Evolutionary conservation across 1,140 invertebrate genomes (phyloP).

Genomic region (Drosophila bifasciata): DNA sequence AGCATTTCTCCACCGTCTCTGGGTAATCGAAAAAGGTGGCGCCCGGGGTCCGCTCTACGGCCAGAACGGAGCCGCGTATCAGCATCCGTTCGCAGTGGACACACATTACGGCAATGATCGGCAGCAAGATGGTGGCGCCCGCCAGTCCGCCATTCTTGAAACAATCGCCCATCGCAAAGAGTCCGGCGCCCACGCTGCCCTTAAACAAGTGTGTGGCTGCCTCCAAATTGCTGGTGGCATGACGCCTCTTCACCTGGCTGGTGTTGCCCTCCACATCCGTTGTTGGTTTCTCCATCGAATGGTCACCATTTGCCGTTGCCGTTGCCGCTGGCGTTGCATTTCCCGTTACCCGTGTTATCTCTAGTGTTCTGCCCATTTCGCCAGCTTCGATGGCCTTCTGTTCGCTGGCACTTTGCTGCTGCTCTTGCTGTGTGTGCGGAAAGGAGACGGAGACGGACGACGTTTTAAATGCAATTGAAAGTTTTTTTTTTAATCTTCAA

Average conservation of each 20-base stretch:
- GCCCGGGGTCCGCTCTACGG: constrained; percentile 67
- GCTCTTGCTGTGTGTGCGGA: constrained; percentile 7
- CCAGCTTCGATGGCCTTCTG: constrained; percentile 52
- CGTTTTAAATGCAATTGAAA: too few species aligned
- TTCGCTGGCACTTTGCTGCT: constrained; percentile 25
- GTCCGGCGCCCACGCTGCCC: constrained; percentile 90
- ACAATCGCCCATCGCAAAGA: constrained; percentile 91
- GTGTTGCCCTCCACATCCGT: constrained; percentile 22
- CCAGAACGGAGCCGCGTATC: constrained; percentile 64
- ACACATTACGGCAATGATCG: constrained; percentile 89
- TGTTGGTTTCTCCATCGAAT: constrained; percentile 1
- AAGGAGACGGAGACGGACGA: too few species aligned
- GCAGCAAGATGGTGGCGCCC: constrained; percentile 87
- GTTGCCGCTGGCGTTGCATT: neutral
- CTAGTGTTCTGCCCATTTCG: constrained; percentile 62
- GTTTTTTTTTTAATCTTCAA: too few species aligned
- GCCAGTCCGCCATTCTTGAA: constrained; percentile 90
- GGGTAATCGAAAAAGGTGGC: constrained; percentile 87
- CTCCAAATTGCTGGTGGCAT: constrained; percentile 86
- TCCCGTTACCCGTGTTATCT: constrained; percentile 50
- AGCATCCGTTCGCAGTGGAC: constrained; percentile 89
- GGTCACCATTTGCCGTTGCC: neutral
- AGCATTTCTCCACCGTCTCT: constrained; percentile 91
- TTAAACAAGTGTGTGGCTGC: constrained; percentile 86
- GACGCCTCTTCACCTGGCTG: constrained; percentile 34